Evolutionary conservation across 2,888 invertebrate species (phyloP).

Genomic region (Cryptus armator): DNA sequence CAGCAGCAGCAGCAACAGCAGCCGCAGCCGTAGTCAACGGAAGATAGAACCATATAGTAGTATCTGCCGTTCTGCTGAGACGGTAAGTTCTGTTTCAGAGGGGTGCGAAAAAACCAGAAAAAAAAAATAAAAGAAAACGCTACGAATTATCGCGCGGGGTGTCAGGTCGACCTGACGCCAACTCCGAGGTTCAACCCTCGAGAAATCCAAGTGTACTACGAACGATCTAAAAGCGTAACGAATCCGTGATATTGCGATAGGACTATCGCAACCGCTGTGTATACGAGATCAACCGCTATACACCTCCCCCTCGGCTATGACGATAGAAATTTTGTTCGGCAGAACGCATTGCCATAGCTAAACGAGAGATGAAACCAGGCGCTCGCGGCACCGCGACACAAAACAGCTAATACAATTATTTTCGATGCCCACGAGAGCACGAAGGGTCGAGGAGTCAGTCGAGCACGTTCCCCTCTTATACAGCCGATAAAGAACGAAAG

Average conservation of each 20-base stretch:
- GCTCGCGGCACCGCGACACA: constrained; percentile 33
- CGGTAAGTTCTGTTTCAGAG: constrained; percentile 13
- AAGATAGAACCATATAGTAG: constrained; percentile 15
- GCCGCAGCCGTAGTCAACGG: constrained; percentile 6
- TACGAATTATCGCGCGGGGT: constrained; percentile 33
- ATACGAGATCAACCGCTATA: neutral
- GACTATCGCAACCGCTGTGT: constrained; percentile 48
- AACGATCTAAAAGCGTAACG: constrained; percentile 10
- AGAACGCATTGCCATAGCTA: constrained; percentile 15
- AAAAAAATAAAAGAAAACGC: constrained; percentile 1
- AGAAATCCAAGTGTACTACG: neutral
- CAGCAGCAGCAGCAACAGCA: constrained; percentile 15
- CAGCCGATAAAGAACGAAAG: constrained; percentile 65
- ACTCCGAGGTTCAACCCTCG: constrained; percentile 13
- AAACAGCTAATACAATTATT: constrained; percentile 82
- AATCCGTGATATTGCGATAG: constrained; percentile 49
- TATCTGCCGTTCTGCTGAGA: constrained; percentile 41
- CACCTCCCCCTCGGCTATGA: neutral
- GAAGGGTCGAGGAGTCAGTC: constrained; percentile 74
- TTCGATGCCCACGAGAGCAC: constrained; percentile 76
- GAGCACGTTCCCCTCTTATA: constrained; percentile 65
- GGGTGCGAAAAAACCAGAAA: constrained; percentile 25
- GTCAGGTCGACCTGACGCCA: constrained; percentile 29
- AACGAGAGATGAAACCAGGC: constrained; percentile 10
- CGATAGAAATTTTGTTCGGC: constrained; percentile 14